A percentile compares a stretch with the other conserved stretches of the same genome.
phyloP scores from a whole-genome alignment of 2,888 invertebrate genomes.

The Orthosia gothica region DNA sequence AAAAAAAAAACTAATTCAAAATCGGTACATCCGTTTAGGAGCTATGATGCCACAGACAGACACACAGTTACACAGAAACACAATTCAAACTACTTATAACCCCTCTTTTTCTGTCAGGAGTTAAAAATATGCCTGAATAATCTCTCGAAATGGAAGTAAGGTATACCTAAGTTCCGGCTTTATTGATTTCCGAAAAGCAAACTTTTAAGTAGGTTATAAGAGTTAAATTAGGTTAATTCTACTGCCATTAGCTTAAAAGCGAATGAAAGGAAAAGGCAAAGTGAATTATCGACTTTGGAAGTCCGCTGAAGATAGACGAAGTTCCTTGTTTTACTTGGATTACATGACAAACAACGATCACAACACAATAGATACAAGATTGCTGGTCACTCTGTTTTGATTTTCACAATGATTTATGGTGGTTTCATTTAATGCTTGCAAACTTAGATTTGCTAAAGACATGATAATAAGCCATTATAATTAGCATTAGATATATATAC shows the following conservation, averaged over 20 bases:
- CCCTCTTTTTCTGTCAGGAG: no score
- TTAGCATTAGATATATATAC: no score
- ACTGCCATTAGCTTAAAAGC: background rate
- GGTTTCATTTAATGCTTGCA: background rate
- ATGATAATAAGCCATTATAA: background rate
- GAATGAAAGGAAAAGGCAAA: constrained; percentile 26
- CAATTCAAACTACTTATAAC: no score
- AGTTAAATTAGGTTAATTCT: constrained; percentile 32
- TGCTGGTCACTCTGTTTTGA: background rate
- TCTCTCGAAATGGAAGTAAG: constrained; percentile 4
- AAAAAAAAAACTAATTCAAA: no score
- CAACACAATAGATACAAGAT: background rate
- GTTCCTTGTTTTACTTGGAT: constrained; percentile 2
- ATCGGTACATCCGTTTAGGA: no score
- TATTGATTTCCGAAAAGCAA: constrained; percentile 42
- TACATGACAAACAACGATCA: background rate
- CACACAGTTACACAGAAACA: no score
- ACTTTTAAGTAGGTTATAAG: constrained; percentile 39
- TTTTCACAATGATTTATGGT: background rate
- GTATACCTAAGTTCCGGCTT: background rate
- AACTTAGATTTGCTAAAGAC: background rate
- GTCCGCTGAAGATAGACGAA: background rate
- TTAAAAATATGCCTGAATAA: background rate
- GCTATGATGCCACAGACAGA: no score
- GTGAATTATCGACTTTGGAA: constrained; percentile 30